Evolutionary conservation across 1,140 invertebrate species (phyloP).

Genomic region (Planococcus citri): DNA sequence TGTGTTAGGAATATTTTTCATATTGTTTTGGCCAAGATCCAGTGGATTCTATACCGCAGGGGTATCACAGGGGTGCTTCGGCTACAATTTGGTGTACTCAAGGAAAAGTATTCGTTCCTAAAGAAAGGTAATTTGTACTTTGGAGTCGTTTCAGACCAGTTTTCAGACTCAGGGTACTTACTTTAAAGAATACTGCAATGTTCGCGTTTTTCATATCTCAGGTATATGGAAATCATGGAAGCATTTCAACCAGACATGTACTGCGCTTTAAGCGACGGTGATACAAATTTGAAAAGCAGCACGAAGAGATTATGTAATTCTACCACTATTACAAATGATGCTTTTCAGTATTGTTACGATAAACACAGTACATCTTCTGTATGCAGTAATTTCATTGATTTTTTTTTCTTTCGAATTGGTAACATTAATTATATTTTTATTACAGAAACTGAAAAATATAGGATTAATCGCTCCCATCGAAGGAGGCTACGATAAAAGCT

Average conservation of each 20-base stretch:
- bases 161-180: too few relatives aligned
- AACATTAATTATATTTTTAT: conserved; percentile 10
- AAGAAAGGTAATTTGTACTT: not conserved
- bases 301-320: conserved; percentile 1
- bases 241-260: conserved; percentile 63
- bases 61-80: conserved; percentile 34
- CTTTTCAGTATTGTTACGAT: conserved; percentile 1
- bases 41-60: conserved; percentile 41
- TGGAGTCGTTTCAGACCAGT: too few relatives aligned
- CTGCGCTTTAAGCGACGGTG: conserved; percentile 64
- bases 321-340: not conserved
- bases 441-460: conserved; percentile 31
- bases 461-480: conserved; percentile 55
- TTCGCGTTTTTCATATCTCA: too few relatives aligned
- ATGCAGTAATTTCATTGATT: not conserved
- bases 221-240: conserved; percentile 63
- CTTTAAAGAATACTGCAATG: too few relatives aligned
- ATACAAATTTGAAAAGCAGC: conserved; percentile 46
- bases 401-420: not conserved
- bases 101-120: not conserved
- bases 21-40: conserved; percentile 54
- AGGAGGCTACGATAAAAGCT: conserved; percentile 51
- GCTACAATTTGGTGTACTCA: conserved; percentile 28
- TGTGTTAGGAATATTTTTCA: conserved; percentile 42
- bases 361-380: conserved; percentile 12